phyloP scores from a whole-genome alignment of 2,888 invertebrate genomes.

The Herminia tarsipennalis region DNA sequence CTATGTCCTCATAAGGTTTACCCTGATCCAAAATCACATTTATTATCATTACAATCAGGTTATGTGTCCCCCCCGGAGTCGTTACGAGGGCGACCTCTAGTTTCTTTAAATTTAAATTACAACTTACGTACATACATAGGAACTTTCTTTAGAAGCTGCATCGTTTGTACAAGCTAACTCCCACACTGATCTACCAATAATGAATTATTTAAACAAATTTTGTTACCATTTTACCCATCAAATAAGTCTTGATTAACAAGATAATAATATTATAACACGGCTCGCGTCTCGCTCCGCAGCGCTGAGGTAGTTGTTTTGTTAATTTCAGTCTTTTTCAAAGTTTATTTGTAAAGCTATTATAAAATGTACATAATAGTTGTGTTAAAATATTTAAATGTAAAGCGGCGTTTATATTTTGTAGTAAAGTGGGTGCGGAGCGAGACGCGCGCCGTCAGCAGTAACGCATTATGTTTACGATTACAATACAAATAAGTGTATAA shows the following conservation, averaged over 20 bases:
- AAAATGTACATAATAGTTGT: slow-evolving; percentile 38
- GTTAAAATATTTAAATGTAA: slow-evolving; percentile 38
- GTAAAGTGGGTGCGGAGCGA: slow-evolving; percentile 48
- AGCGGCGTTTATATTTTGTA: slow-evolving; percentile 34
- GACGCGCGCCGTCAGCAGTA: slow-evolving; percentile 60
- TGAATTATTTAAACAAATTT: slow-evolving; percentile 75
- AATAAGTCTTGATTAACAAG: slow-evolving; percentile 73
- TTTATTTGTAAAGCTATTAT: slow-evolving; percentile 41
- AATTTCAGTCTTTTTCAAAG: slow-evolving; percentile 40
- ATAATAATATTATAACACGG: slow-evolving; percentile 61
- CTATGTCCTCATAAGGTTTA: slow-evolving; percentile 60
- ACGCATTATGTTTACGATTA: slow-evolving; percentile 74
- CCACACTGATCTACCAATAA: slow-evolving; percentile 84
- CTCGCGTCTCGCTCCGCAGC: slow-evolving; percentile 48
- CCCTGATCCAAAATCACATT: slow-evolving; percentile 76
- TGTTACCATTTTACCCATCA: slow-evolving; percentile 68
- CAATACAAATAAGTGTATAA: slow-evolving; percentile 74
- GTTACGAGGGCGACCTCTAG: slow-evolving; percentile 72
- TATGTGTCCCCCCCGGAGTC: slow-evolving; percentile 59
- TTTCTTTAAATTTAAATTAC: slow-evolving; percentile 79
- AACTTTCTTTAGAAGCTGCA: slow-evolving; percentile 86
- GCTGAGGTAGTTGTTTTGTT: slow-evolving; percentile 26
- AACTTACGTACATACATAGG: slow-evolving; percentile 86
- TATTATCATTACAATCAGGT: slow-evolving; percentile 63
- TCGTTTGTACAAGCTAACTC: slow-evolving; percentile 85